A percentile compares a stretch with the other conserved stretches of the same genome.
Conservation (phyloP, 2,888 invertebrate genomes). For the Salpingus planirostris region DNA sequence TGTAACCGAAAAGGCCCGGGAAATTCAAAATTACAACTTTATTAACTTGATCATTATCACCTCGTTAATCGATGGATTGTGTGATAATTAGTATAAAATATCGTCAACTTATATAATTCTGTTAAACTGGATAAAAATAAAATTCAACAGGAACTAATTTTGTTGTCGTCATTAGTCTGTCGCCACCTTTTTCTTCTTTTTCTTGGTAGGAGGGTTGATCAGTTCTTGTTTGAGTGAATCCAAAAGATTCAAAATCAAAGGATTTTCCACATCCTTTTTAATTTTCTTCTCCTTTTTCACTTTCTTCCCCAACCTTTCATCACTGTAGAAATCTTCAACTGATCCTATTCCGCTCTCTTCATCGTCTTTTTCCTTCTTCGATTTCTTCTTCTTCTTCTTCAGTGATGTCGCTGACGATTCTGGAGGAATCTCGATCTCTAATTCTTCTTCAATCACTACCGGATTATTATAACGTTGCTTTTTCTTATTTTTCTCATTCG, state of each 20-base stretch:
- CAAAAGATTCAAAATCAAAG: constrained; percentile 2
- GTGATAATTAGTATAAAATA: too few species aligned
- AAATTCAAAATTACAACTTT: constrained; percentile 3
- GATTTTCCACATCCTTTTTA: not conserved
- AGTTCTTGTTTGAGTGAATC: constrained; percentile 5
- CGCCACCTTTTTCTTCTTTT: constrained; percentile 5
- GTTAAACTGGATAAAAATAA: too few species aligned
- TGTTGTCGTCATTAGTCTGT: not conserved
- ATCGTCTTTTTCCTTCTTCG: not conserved
- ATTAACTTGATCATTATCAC: not conserved
- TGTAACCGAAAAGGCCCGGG: constrained; percentile 3
- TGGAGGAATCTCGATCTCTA: too few species aligned
- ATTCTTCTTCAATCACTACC: constrained; percentile 1
- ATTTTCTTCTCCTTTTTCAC: not conserved
- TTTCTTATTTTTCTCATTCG: not conserved
- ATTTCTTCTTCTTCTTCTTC: not conserved
- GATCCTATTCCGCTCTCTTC: too few species aligned
- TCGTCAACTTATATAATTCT: too few species aligned
- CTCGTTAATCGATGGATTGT: too few species aligned
- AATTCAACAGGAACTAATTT: constrained; percentile 1
- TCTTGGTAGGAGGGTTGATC: not conserved
- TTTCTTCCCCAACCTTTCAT: not conserved
- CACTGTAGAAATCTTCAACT: too few species aligned
- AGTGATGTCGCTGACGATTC: not conserved
- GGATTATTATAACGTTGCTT: not conserved